Evolutionary conservation across 2,888 invertebrate genomes (phyloP).

Genomic region (Incurvaria masculella): DNA sequence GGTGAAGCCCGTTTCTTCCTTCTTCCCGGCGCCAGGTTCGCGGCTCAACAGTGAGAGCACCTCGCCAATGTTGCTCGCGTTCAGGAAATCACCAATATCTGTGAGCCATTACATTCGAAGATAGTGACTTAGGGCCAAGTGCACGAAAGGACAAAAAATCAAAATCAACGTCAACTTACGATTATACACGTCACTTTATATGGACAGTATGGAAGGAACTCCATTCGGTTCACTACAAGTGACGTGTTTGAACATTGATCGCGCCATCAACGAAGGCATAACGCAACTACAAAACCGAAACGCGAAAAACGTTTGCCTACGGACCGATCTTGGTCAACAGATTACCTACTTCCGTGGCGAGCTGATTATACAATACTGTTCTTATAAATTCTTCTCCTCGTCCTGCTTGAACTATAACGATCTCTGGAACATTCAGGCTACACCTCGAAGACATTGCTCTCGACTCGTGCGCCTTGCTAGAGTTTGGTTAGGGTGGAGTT

Average conservation of each 20-base stretch:
- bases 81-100: constrained; percentile 78
- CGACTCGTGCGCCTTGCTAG: not conserved
- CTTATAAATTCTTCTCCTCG: not conserved
- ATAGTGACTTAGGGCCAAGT: too few relatives aligned
- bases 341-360: not conserved
- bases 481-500: not conserved
- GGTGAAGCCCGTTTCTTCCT: constrained; percentile 33
- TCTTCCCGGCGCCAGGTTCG: constrained; percentile 21
- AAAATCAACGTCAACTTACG: too few relatives aligned
- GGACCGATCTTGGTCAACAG: too few relatives aligned
- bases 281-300: too few relatives aligned
- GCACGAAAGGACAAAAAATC: too few relatives aligned
- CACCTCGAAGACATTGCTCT: not conserved
- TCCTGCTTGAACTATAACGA: not conserved
- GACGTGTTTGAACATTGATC: too few relatives aligned
- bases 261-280: too few relatives aligned
- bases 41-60: constrained; percentile 59
- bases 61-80: constrained; percentile 67
- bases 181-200: too few relatives aligned
- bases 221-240: too few relatives aligned
- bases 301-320: too few relatives aligned
- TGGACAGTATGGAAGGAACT: too few relatives aligned
- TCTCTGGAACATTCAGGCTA: too few relatives aligned
- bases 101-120: constrained; percentile 6
- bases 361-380: not conserved